Conservation (phyloP, 2,888 invertebrate species). For the Sinopyrophorus schimmeli region DNA sequence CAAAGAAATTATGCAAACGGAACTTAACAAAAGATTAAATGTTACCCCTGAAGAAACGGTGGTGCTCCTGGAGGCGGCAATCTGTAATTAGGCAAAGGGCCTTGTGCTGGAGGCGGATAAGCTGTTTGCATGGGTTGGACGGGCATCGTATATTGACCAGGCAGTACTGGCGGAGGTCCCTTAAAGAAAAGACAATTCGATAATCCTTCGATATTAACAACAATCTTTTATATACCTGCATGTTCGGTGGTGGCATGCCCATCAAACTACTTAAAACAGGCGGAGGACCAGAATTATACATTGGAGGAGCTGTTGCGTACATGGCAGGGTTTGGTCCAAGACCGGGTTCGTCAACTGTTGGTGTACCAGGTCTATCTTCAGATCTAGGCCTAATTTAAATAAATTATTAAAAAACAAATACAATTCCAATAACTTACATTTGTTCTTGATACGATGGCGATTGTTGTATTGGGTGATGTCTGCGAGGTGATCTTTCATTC, state of each 20-base stretch:
- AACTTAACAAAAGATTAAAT: constrained; percentile 2
- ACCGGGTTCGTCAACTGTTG: constrained; percentile 68
- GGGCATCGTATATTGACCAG: constrained; percentile 13
- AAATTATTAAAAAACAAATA: background rate
- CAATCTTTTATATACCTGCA: constrained; percentile 34
- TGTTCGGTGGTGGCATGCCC: constrained; percentile 41
- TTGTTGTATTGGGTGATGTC: constrained; percentile 26
- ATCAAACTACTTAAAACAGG: constrained; percentile 44
- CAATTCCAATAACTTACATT: constrained; percentile 16
- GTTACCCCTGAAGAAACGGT: constrained; percentile 50
- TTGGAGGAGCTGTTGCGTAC: constrained; percentile 35
- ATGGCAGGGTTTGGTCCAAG: constrained; percentile 26
- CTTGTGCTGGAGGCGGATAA: constrained; percentile 40
- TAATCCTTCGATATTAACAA: too few species aligned
- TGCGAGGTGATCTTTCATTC: constrained; percentile 34
- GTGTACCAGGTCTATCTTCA: constrained; percentile 72
- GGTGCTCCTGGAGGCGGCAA: constrained; percentile 53
- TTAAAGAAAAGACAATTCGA: constrained; percentile 40
- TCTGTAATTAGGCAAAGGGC: constrained; percentile 52
- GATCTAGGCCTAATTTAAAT: constrained; percentile 21
- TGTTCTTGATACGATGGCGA: constrained; percentile 31
- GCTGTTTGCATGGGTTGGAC: constrained; percentile 16
- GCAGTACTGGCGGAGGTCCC: constrained; percentile 47
- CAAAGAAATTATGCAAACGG: constrained; percentile 3
- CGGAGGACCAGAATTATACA: constrained; percentile 38